Evolutionary conservation across 2,797 vertebrate species (phyloP).

Genomic region (Sebastes trivittatus): DNA sequence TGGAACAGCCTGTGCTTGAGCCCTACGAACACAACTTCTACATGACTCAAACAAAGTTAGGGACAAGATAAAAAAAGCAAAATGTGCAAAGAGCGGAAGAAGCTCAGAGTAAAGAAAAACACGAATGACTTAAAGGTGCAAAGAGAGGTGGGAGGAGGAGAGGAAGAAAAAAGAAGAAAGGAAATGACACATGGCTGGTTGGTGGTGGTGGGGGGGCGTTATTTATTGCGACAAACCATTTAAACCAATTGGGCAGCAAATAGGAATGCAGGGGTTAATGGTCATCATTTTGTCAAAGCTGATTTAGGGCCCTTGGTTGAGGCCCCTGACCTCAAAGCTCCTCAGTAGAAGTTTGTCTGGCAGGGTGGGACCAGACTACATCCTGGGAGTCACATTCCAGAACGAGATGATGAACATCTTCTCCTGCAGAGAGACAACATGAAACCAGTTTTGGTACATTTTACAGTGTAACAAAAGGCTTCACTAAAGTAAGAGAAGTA

Average conservation of each 20-base stretch:
- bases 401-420: background rate
- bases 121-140: background rate
- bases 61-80: background rate
- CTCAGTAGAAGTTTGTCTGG: slow-evolving; percentile 10
- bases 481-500: background rate
- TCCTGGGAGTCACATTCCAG: background rate
- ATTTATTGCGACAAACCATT: background rate
- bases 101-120: background rate
- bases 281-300: background rate
- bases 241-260: background rate
- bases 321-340: background rate
- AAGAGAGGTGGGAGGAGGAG: background rate
- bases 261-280: background rate
- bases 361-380: slow-evolving; percentile 33
- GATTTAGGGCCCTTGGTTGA: background rate
- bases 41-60: background rate
- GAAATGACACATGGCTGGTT: background rate
- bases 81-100: background rate
- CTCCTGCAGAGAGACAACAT: background rate
- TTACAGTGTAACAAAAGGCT: background rate
- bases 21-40: background rate
- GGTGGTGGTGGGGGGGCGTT: background rate
- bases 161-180: background rate
- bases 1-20: background rate
- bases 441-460: background rate